phyloP scores from a whole-genome alignment of 2,113 vertebrate genomes.

The Paramisgurnus dabryanus region DNA sequence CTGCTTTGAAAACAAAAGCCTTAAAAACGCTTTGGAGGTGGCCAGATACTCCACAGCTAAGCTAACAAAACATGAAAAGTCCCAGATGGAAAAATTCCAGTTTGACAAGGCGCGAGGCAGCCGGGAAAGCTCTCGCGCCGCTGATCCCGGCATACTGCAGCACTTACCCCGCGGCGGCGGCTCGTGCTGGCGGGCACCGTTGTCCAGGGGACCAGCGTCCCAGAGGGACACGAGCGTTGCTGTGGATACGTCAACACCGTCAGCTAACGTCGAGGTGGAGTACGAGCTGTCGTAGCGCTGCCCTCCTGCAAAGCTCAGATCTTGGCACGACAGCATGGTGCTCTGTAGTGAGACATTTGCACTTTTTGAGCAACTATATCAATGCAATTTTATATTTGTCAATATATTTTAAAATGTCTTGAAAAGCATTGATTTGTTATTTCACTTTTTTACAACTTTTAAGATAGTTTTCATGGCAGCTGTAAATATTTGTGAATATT shows the following conservation, averaged over 20 bases:
- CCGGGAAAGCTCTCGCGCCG: constrained; percentile 44
- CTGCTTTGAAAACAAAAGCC: constrained; percentile 29
- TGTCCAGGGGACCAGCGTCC: constrained; percentile 76
- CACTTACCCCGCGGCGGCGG: constrained; percentile 66
- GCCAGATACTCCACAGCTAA: constrained; percentile 37
- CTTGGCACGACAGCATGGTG: constrained; percentile 76
- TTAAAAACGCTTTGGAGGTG: constrained; percentile 10
- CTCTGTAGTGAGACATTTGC: constrained; percentile 62
- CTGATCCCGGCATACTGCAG: constrained; percentile 43
- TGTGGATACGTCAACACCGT: constrained; percentile 84
- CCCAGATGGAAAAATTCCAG: constrained; percentile 45
- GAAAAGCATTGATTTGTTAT: too few species aligned
- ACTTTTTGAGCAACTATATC: too few species aligned
- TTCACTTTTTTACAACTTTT: too few species aligned
- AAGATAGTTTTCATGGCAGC: too few species aligned
- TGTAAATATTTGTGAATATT: too few species aligned
- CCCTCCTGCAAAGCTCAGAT: constrained; percentile 76
- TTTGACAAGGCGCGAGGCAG: constrained; percentile 37
- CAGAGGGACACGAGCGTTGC: constrained; percentile 85
- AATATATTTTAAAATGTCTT: not conserved
- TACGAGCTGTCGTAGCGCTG: constrained; percentile 69
- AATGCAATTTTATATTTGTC: not conserved
- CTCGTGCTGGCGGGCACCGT: constrained; percentile 66
- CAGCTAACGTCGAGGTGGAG: constrained; percentile 71
- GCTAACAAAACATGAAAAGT: constrained; percentile 11